Evolutionary conservation across 2,113 vertebrate genomes (phyloP).

Genomic region (Struthio camelus): DNA sequence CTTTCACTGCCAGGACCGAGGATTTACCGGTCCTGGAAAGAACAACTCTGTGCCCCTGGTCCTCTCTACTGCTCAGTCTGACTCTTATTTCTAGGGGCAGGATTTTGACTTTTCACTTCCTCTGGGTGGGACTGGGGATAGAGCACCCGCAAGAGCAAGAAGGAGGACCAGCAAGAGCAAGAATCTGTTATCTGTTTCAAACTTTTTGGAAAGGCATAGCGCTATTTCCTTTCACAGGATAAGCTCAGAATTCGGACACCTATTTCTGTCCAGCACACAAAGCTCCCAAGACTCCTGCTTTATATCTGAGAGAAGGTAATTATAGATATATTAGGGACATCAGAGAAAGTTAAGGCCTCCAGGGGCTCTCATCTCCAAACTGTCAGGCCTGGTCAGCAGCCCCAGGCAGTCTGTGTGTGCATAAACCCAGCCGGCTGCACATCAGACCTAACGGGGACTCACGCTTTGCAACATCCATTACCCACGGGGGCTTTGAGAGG

Average conservation of each 20-base stretch:
- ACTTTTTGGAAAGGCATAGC: background rate
- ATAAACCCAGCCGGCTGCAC: background rate
- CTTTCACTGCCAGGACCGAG: background rate
- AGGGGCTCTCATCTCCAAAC: no score
- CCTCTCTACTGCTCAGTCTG: background rate
- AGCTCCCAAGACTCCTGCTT: background rate
- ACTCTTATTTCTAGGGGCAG: background rate
- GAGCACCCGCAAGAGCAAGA: background rate
- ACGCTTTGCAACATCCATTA: background rate
- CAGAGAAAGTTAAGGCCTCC: no score
- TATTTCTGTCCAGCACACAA: background rate
- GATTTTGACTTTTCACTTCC: background rate
- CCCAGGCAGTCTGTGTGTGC: background rate
- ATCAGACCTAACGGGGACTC: background rate
- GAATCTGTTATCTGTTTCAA: background rate
- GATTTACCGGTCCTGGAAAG: background rate
- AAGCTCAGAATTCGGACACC: background rate
- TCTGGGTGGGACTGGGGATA: background rate
- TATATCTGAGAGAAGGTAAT: background rate
- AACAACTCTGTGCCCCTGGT: background rate
- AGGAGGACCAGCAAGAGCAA: background rate
- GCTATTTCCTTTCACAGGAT: background rate
- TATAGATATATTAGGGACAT: background rate
- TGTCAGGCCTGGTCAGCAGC: background rate
- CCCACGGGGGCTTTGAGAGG: background rate